phyloP scores from a whole-genome alignment of 2,113 vertebrate species.

The Thinocorus orbignyianus region DNA sequence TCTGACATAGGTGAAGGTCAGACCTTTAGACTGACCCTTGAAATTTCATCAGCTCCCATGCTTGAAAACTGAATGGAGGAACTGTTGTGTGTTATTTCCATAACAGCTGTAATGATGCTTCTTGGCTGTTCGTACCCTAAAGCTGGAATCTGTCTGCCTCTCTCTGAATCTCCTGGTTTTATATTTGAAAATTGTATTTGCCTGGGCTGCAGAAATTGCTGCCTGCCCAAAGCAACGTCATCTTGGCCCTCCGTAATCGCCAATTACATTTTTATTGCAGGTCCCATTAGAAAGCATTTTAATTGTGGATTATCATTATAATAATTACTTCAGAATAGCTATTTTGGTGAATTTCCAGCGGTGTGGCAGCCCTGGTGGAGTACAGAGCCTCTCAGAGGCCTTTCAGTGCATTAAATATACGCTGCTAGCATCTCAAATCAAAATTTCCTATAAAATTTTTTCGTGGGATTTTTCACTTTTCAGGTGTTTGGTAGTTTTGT shows the following conservation, averaged over 20 bases:
- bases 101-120: background rate
- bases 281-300: conserved; percentile 15
- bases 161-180: background rate
- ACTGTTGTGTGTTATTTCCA: background rate
- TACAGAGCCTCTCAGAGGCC: background rate
- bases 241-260: background rate
- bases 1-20: background rate
- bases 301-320: conserved; percentile 27
- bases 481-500: background rate
- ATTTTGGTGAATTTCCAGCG: conserved; percentile 22
- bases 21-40: background rate
- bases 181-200: background rate
- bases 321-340: conserved; percentile 10
- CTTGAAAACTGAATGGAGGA: background rate
- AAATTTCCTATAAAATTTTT: background rate
- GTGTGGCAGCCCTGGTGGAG: background rate
- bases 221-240: background rate
- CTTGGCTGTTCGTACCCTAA: background rate
- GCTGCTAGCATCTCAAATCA: background rate
- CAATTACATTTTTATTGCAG: conserved; percentile 26
- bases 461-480: background rate
- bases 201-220: background rate
- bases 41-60: background rate
- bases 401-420: background rate
- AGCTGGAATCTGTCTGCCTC: background rate